Evolutionary conservation across 1,140 invertebrate genomes (phyloP), one percentile per base, ranked within the genome.

Genomic region (Antheraea mylitta): DNA sequence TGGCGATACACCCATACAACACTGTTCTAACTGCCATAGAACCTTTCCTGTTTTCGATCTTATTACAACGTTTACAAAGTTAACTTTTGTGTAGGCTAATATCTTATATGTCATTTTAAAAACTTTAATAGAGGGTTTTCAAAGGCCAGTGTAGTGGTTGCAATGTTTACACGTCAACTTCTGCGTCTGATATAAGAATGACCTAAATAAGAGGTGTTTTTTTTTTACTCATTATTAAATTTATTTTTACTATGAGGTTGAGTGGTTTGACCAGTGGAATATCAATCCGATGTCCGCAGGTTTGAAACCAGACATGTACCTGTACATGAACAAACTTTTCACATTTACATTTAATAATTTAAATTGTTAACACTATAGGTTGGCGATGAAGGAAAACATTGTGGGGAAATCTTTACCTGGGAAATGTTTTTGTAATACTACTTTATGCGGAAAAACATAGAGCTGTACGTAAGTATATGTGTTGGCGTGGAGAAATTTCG

Each of bases 141-240:
- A 66, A 70, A 53, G 45, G 45, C 45, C 45, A 70, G 68, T 64
- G 68, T 30, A 30, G 68, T 70, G 53, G 58, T 53, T 64, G 61
- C 60, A 45, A 61, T 70, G 68, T 70, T 70, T 70, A 36, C 68
- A 19, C 58, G 68, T 64, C 58, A 53, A 53, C 45, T 48, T 65
- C 45, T 37, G 42, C 63, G 62, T 30, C 63, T 60, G 64, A 61
- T 66, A 64, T 66, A 66, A 70, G 64, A 70, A 66, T 70, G 68
- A 70, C 68, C 68, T 70, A 64, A 70, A 70, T 70, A 66, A 18
- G 37, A 38, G 30, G 37, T n/a, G 58, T 22, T 61, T 63, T 8
- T n/a, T 63, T 63, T 8, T n/a, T 36, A 5, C 9, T 62, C 60
- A 13, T 53, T 53, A 10, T 53, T 53, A 53, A 53, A 53, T 11